A percentile compares a stretch with the other conserved stretches of the same genome.
phyloP scores from a whole-genome alignment of 2,113 vertebrate genomes.

The Spea multiplicata region DNA sequence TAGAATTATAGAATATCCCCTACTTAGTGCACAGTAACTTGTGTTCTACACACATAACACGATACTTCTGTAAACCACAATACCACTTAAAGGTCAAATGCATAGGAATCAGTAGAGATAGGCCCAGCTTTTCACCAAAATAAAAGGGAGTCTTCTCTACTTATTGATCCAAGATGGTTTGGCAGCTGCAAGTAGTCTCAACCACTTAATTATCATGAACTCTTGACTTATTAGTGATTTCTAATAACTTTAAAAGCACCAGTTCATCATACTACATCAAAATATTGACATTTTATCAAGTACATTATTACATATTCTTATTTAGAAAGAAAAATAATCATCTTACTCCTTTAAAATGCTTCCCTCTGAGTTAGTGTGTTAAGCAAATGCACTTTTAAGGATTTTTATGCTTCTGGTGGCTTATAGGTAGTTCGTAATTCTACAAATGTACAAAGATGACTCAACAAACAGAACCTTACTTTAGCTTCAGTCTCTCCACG shows the following conservation, averaged over 20 bases:
- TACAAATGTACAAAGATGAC: not conserved
- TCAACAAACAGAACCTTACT: constrained; percentile 67
- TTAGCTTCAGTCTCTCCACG: constrained; percentile 98
- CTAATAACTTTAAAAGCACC: constrained; percentile 35
- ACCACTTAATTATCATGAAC: constrained; percentile 26
- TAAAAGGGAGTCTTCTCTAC: constrained; percentile 21
- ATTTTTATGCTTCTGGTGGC: too few relatives aligned
- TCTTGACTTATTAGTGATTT: constrained; percentile 34
- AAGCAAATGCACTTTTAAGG: too few relatives aligned
- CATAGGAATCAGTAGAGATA: constrained; percentile 19
- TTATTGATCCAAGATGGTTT: constrained; percentile 36
- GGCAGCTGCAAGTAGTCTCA: constrained; percentile 31
- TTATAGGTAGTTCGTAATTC: too few relatives aligned
- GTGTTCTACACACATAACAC: too few relatives aligned
- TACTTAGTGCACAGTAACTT: too few relatives aligned
- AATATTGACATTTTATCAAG: constrained; percentile 20
- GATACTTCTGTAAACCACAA: constrained; percentile 22
- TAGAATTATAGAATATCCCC: too few relatives aligned
- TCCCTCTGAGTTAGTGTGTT: too few relatives aligned
- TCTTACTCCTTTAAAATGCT: not conserved
- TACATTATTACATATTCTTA: constrained; percentile 8
- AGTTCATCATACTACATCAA: constrained; percentile 26
- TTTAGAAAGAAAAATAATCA: not conserved
- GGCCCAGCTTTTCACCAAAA: constrained; percentile 26
- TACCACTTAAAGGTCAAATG: constrained; percentile 5